Evolutionary conservation across 1,140 invertebrate genomes (phyloP).

Genomic region (Pseudomyrmex flavicornis): DNA sequence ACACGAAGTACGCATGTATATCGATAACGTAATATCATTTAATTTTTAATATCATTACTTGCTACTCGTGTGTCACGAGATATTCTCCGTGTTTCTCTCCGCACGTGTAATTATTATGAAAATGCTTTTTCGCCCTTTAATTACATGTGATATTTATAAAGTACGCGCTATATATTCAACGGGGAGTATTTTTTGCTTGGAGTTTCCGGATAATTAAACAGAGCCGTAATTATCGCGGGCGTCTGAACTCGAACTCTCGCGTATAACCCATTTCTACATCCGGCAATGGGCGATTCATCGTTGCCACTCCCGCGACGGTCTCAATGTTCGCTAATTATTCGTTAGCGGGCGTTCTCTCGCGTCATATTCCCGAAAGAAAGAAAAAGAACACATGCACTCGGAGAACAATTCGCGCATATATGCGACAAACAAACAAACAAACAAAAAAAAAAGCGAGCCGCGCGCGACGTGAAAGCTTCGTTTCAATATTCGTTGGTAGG

Average conservation of each 20-base stretch:
- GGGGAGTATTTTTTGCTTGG: constrained; percentile 24
- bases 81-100: too few relatives aligned
- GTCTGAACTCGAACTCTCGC: constrained; percentile 30
- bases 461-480: not conserved
- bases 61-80: too few relatives aligned
- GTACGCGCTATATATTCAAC: constrained; percentile 23
- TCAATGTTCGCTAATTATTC: constrained; percentile 43
- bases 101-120: not conserved
- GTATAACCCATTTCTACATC: not conserved
- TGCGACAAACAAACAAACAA: not conserved
- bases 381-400: not conserved
- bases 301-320: not conserved
- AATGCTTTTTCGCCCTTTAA: constrained; percentile 32
- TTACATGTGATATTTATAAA: constrained; percentile 29
- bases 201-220: constrained; percentile 59
- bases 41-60: too few relatives aligned
- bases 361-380: not conserved
- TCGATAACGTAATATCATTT: too few relatives aligned
- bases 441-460: not conserved
- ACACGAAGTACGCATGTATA: too few relatives aligned
- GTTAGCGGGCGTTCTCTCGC: not conserved
- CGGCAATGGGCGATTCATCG: constrained; percentile 26
- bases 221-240: constrained; percentile 44
- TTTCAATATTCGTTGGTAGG: constrained; percentile 4
- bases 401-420: not conserved